phyloP scores from a whole-genome alignment of 2,888 invertebrate species.

The Drosophila paracracens region DNA sequence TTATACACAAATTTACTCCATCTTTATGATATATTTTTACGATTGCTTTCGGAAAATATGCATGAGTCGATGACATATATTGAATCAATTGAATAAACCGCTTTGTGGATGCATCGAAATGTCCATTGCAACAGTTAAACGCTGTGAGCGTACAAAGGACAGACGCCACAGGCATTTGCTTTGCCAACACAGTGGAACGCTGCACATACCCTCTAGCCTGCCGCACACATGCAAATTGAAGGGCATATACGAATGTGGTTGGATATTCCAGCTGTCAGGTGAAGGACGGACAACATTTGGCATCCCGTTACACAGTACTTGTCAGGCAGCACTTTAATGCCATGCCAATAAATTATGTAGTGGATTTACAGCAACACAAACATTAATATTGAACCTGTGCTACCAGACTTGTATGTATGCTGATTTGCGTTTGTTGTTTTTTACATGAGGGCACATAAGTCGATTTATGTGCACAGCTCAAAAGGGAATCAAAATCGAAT shows the following conservation, averaged over 20 bases:
- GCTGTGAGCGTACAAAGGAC: conserved; percentile 36
- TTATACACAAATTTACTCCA: neutral
- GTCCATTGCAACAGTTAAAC: conserved; percentile 45
- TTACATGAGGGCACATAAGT: conserved; percentile 66
- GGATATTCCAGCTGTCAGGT: conserved; percentile 50
- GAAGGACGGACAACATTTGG: conserved; percentile 60
- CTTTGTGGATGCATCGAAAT: conserved; percentile 31
- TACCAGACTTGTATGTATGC: conserved; percentile 4
- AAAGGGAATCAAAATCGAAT: conserved; percentile 54
- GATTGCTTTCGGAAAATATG: conserved; percentile 9
- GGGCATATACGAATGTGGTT: conserved; percentile 47
- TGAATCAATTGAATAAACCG: conserved; percentile 46
- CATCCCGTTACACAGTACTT: conserved; percentile 47
- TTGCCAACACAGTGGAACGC: conserved; percentile 54
- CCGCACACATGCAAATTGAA: conserved; percentile 5
- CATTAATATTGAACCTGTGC: conserved; percentile 48
- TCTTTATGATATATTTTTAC: neutral
- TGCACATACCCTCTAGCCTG: conserved; percentile 1
- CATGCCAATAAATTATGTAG: conserved; percentile 78
- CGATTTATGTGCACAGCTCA: conserved; percentile 70
- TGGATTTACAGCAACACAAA: conserved; percentile 63
- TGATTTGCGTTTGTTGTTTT: conserved; percentile 23
- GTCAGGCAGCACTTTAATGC: conserved; percentile 54
- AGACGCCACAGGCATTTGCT: conserved; percentile 56
- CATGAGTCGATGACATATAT: conserved; percentile 9